Conservation (phyloP, 1,140 invertebrate species). For the Drosophila gunungcola region DNA sequence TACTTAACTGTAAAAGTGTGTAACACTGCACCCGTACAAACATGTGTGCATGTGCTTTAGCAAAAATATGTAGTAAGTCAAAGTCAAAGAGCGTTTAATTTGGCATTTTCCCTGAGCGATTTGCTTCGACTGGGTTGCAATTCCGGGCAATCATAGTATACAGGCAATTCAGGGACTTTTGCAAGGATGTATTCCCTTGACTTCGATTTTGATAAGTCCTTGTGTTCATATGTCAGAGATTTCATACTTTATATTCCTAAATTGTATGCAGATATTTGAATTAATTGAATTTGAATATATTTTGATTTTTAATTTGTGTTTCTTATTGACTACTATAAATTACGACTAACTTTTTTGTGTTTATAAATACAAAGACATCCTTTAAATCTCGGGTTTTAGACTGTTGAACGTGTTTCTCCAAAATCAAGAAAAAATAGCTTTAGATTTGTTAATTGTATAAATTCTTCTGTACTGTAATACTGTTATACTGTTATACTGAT, state of each 20-base stretch:
- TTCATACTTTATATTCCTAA: too few relatives aligned
- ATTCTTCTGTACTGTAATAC: too few relatives aligned
- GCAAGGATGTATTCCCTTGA: not conserved
- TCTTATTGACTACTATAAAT: not conserved
- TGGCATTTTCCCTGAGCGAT: not conserved
- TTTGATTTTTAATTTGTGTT: not conserved
- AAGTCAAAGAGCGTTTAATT: slow-evolving; percentile 21
- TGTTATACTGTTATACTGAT: too few relatives aligned
- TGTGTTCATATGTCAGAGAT: not conserved
- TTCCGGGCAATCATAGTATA: slow-evolving; percentile 1
- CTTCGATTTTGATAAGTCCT: not conserved
- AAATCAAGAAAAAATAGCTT: too few relatives aligned
- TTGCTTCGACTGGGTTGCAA: slow-evolving; percentile 6
- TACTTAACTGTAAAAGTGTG: slow-evolving; percentile 19
- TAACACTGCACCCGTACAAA: not conserved
- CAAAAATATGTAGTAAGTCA: slow-evolving; percentile 5
- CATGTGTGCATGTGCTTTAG: not conserved
- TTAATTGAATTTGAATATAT: not conserved
- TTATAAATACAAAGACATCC: too few relatives aligned
- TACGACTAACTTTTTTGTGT: too few relatives aligned
- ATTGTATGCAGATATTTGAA: too few relatives aligned
- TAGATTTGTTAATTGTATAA: too few relatives aligned
- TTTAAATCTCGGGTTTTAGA: too few relatives aligned
- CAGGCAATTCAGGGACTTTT: not conserved
- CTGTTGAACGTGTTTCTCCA: too few relatives aligned